phyloP scores from a whole-genome alignment of 2,113 vertebrate genomes.

The Podocnemis expansa region DNA sequence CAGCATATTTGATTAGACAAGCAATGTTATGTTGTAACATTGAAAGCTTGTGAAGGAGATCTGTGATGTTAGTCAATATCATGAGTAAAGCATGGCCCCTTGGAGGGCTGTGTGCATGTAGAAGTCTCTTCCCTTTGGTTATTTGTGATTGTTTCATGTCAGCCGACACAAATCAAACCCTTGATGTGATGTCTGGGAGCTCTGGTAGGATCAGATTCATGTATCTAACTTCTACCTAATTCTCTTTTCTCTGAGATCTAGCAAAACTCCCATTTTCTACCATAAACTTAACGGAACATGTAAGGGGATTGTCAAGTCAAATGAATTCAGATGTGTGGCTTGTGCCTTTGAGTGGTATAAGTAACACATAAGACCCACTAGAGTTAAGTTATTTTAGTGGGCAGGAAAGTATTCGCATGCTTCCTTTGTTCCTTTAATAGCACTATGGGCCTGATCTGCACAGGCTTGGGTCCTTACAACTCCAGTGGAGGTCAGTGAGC shows the following conservation, averaged over 20 bases:
- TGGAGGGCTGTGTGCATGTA: conserved; percentile 38
- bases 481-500: neutral
- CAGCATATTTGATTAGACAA: conserved; percentile 66
- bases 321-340: neutral
- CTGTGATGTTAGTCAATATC: conserved; percentile 55
- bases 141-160: conserved; percentile 58
- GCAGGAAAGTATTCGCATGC: neutral
- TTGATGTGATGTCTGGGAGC: conserved; percentile 48
- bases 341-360: neutral
- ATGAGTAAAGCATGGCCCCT: conserved; percentile 55
- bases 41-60: conserved; percentile 56
- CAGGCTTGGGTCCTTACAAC: neutral
- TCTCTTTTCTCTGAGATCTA: conserved; percentile 31
- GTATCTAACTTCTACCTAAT: conserved; percentile 35
- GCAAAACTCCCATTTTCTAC: conserved; percentile 64
- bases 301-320: conserved; percentile 38
- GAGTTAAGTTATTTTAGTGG: neutral
- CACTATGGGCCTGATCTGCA: neutral
- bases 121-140: conserved; percentile 49
- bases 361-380: neutral
- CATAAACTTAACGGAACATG: neutral
- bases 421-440: neutral
- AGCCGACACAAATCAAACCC: conserved; percentile 59
- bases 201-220: conserved; percentile 12
- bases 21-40: conserved; percentile 56